Percentiles rank a stretch among this genome's conserved stretches.
These are phyloP conservation scores for Drepanosiphum platanoidis DNA, from an alignment of 2,888 invertebrate species.

Conservation along the genomic window DNA sequence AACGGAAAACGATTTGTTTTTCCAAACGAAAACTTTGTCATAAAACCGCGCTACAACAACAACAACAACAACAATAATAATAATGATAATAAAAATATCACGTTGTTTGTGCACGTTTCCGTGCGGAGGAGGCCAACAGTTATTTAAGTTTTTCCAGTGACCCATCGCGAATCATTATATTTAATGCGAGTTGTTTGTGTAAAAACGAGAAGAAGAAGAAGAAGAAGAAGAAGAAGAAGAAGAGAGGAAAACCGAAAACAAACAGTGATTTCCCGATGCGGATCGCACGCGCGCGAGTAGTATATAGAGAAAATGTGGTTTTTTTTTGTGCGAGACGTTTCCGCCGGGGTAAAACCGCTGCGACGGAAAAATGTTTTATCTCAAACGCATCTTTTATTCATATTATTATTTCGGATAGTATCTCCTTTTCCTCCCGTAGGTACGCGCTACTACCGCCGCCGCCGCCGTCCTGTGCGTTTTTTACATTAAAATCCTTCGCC, in stretches of 20 bases:
- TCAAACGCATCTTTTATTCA: conserved; percentile 59
- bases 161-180: conserved; percentile 49
- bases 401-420: conserved; percentile 49
- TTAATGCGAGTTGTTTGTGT: conserved; percentile 43
- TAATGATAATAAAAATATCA: too few relatives aligned
- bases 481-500: conserved; percentile 3
- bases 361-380: conserved; percentile 53
- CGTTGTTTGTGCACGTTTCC: conserved; percentile 30
- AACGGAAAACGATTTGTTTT: conserved; percentile 24
- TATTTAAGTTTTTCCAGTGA: conserved; percentile 55
- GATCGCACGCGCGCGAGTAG: conserved; percentile 11
- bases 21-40: conserved; percentile 37
- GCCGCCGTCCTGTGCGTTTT: not conserved
- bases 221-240: too few relatives aligned
- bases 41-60: too few relatives aligned
- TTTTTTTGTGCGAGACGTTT: conserved; percentile 9
- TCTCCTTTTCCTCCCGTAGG: conserved; percentile 6
- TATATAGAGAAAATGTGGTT: conserved; percentile 39
- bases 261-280: conserved; percentile 46
- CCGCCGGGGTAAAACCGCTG: conserved; percentile 5
- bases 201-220: conserved; percentile 37
- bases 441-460: conserved; percentile 34
- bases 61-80: too few relatives aligned
- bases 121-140: too few relatives aligned
- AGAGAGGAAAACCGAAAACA: too few relatives aligned